Evolutionary conservation across 2,888 invertebrate species (phyloP).

Genomic region (Aspidiotus destructor): DNA sequence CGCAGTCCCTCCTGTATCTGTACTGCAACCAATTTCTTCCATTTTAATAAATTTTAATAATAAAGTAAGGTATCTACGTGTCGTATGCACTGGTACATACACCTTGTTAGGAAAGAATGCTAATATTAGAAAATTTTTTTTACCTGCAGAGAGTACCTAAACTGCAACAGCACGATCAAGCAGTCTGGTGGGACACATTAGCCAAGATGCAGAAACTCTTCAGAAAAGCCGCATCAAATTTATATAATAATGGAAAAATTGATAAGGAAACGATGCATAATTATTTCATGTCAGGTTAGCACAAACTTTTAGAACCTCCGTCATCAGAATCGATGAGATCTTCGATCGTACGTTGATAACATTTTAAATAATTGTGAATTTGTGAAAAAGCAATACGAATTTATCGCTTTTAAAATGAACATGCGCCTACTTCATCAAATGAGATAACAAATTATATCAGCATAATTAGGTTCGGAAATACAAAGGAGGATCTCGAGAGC

Average conservation of each 20-base stretch:
- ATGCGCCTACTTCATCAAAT: too few relatives aligned
- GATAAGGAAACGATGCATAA: constrained; percentile 91
- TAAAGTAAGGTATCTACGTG: constrained; percentile 57
- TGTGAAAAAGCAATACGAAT: constrained; percentile 1
- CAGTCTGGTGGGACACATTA: constrained; percentile 95
- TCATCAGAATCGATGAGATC: too few relatives aligned
- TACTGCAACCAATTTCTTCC: constrained; percentile 93
- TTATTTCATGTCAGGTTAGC: constrained; percentile 93
- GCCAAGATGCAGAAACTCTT: constrained; percentile 90
- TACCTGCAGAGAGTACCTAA: constrained; percentile 72
- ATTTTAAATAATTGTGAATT: too few relatives aligned
- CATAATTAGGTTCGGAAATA: too few relatives aligned
- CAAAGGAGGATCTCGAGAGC: too few relatives aligned
- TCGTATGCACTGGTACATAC: too few relatives aligned
- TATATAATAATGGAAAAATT: constrained; percentile 73
- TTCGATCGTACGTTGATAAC: too few relatives aligned
- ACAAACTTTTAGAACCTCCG: too few relatives aligned
- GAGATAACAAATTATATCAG: too few relatives aligned
- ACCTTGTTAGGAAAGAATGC: not conserved
- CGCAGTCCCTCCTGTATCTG: constrained; percentile 88
- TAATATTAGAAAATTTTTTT: not conserved
- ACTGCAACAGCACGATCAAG: constrained; percentile 91
- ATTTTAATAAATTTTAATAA: constrained; percentile 96
- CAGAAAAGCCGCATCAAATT: constrained; percentile 79
- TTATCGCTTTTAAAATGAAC: not conserved